These are phyloP conservation scores for Gouania willdenowi DNA, from an alignment of 2,797 vertebrate genomes.

Conservation along the genomic window DNA sequence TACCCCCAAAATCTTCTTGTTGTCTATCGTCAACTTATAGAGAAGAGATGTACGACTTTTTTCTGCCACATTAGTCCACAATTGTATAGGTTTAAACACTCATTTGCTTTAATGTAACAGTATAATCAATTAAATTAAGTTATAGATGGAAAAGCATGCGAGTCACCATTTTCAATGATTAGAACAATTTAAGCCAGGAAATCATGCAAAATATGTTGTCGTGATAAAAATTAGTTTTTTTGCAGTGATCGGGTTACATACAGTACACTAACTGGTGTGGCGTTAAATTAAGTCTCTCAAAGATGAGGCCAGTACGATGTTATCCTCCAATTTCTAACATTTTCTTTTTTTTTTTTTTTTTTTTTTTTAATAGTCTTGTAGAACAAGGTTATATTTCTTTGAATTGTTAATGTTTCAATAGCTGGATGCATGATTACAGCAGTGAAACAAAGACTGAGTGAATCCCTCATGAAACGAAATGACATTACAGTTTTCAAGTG, in stretches of 20 bases:
- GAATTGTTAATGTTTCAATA: slow-evolving; percentile 39
- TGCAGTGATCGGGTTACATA: slow-evolving; percentile 4
- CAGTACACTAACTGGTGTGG: slow-evolving; percentile 3
- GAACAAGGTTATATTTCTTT: slow-evolving; percentile 27
- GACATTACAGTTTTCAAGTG: slow-evolving; percentile 26
- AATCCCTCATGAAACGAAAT: slow-evolving; percentile 32
- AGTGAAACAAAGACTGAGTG: slow-evolving; percentile 33
- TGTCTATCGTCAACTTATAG: no score
- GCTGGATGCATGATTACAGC: no score
- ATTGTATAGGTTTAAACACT: no score
- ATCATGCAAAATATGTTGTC: slow-evolving; percentile 11
- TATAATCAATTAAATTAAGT: no score
- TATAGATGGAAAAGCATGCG: no score
- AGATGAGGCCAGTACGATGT: slow-evolving; percentile 24
- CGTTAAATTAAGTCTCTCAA: slow-evolving; percentile 4
- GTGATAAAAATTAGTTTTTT: slow-evolving; percentile 7
- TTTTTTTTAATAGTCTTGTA: slow-evolving; percentile 39
- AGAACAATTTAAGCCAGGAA: no score
- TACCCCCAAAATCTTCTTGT: no score
- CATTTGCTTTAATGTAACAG: no score
- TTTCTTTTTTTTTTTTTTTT: slow-evolving; percentile 27
- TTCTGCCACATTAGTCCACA: no score
- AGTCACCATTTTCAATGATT: no score
- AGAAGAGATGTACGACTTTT: no score
- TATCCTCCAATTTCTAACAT: no score